A percentile compares a stretch with the other conserved stretches of the same genome.
phyloP scores from a whole-genome alignment of 1,140 invertebrate genomes.

The Battus philenor region DNA sequence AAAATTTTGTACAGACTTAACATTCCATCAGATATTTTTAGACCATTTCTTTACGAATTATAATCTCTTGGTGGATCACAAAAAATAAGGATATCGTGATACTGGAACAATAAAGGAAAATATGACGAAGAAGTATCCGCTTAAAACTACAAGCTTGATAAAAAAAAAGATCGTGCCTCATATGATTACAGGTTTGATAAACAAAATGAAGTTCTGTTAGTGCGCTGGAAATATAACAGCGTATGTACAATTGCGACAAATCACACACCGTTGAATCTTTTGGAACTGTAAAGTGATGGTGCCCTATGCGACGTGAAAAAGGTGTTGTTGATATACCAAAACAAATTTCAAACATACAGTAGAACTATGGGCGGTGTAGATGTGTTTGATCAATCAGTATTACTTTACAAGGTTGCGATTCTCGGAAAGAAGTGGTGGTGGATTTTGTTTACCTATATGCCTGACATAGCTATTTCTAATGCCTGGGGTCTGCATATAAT shows the following conservation, averaged over 20 bases:
- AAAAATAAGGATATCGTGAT: not conserved
- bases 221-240: not conserved
- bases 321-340: not conserved
- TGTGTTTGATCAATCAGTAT: not conserved
- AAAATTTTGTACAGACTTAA: too few species aligned
- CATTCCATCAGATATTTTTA: too few species aligned
- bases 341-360: not conserved
- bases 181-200: not conserved
- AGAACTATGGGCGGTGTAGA: not conserved
- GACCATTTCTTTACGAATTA: not conserved
- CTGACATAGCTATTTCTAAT: too few species aligned
- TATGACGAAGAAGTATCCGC: not conserved
- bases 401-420: not conserved
- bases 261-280: not conserved
- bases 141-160: not conserved
- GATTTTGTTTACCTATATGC: too few species aligned
- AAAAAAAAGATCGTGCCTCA: not conserved
- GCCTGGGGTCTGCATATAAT: too few species aligned
- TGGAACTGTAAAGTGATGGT: not conserved
- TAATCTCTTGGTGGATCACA: not conserved
- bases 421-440: too few species aligned
- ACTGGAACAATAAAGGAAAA: not conserved
- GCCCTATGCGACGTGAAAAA: not conserved
- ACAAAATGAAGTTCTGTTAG: not conserved
- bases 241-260: not conserved